These are phyloP conservation scores for Arizona elegans DNA, from an alignment of 2,113 vertebrate genomes.

Conservation along the genomic window DNA sequence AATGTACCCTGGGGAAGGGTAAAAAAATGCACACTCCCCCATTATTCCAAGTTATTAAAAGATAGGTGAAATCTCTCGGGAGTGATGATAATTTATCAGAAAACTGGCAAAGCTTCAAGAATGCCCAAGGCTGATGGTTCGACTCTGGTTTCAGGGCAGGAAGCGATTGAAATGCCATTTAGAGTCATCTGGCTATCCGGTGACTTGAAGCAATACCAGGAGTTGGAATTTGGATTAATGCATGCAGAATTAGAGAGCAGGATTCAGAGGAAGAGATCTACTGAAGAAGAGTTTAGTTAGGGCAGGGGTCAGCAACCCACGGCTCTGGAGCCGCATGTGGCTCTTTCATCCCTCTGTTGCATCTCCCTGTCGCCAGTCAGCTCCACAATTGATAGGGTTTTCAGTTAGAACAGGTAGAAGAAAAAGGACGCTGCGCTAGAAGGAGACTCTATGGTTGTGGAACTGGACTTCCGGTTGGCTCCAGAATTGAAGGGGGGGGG, in stretches of 20 bases:
- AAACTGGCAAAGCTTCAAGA: not conserved
- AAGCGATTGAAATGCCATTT: not conserved
- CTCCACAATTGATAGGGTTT: too few species aligned
- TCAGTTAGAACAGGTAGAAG: too few species aligned
- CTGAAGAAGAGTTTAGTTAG: not conserved
- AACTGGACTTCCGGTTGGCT: too few species aligned
- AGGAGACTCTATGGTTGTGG: too few species aligned
- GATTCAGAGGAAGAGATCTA: not conserved
- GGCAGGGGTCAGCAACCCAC: too few species aligned
- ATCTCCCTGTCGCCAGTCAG: too few species aligned
- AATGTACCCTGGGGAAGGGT: not conserved
- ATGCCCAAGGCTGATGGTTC: not conserved
- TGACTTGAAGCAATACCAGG: not conserved
- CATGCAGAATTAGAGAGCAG: not conserved
- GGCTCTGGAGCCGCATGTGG: too few species aligned
- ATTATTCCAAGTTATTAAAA: slow-evolving; percentile 14
- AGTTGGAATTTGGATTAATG: not conserved
- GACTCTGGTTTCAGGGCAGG: not conserved
- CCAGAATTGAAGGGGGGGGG: too few species aligned
- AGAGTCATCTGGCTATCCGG: not conserved
- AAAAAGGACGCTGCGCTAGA: too few species aligned
- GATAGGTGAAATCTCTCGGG: not conserved
- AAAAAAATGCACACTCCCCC: not conserved
- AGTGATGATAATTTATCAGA: not conserved
- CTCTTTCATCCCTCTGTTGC: too few species aligned